phyloP scores from a whole-genome alignment of 2,113 vertebrate species.

The Corapipo altera region DNA sequence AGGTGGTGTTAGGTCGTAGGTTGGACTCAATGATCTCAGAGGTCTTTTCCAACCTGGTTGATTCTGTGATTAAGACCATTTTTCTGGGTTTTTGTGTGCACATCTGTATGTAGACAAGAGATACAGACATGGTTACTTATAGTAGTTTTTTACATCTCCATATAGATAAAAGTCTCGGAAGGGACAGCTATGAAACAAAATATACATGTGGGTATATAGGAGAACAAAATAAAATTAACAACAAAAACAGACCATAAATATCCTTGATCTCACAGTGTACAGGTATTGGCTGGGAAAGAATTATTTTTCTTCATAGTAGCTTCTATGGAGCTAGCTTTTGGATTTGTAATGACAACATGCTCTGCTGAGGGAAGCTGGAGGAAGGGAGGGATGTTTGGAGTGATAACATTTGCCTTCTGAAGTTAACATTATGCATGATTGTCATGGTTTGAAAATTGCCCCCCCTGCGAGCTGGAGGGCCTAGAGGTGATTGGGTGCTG shows the following conservation, averaged over 20 bases:
- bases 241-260: neutral
- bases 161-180: neutral
- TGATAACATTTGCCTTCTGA: neutral
- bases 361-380: neutral
- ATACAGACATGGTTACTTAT: neutral
- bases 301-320: neutral
- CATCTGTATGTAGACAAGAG: neutral
- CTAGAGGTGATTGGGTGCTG: no score
- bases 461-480: no score
- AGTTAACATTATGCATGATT: fast-evolving
- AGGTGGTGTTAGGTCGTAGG: neutral
- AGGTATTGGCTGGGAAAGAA: neutral
- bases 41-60: neutral
- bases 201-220: neutral
- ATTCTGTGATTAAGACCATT: neutral
- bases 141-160: neutral
- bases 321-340: neutral
- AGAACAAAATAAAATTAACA: neutral
- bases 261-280: neutral
- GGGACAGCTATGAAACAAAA: neutral
- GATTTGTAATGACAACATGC: neutral
- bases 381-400: fast-evolving
- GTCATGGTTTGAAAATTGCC: no score
- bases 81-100: neutral
- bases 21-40: neutral